Base-by-base conservation (phyloP, 2,888 invertebrate genomes). In the Selenia dentaria region DNA sequence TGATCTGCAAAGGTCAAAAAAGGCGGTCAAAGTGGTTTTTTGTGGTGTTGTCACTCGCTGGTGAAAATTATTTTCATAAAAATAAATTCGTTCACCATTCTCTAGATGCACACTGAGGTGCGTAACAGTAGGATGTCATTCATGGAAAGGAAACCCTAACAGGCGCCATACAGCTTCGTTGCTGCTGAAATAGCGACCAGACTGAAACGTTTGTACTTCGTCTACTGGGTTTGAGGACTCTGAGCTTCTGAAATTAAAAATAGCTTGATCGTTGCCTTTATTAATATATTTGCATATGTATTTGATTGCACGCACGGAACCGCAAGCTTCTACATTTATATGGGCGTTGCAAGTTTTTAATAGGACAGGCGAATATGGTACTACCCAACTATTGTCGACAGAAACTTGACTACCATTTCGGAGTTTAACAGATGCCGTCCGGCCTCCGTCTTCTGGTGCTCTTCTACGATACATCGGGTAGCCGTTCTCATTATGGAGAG, bases 391-490 rank as follows among this genome's bases (percentile, higher is more conserved):
- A 46, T 58, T 56, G 34, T 56, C 57, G 5, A 51, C 11, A 32
- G 3, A 3, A 56, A 0, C 26, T 32, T 33, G 18, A 33, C 32
- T 26, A 36, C 22, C 27, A 42, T 38, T 29, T 44, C 39, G 5
- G 31, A 26, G 55, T 14, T 25, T 22, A 32, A 36, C 34, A 13
- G 57, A 1, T 57, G 60, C 37, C 9, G 45, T 41, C 31, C 36
- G 27, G 8, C 64, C 64, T 3, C 56, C 58, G 16, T 66, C 51
- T 32, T 13, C 62, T 33, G 60, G 56, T 29, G 64, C 22, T 54
- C 64, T 47, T 1, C 62, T 37, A 1, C 66, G 41, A 36, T 69
- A 69, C 37, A 53, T 1, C 0, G 68, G 67, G 45, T 72, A 74
- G 0, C 70, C 67, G 5, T 34, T 11, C 8, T 34, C n/a, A 9